Percentiles rank a stretch among this genome's conserved stretches.
phyloP scores from a whole-genome alignment of 2,113 vertebrate genomes.

The Anser brachyrhynchus region DNA sequence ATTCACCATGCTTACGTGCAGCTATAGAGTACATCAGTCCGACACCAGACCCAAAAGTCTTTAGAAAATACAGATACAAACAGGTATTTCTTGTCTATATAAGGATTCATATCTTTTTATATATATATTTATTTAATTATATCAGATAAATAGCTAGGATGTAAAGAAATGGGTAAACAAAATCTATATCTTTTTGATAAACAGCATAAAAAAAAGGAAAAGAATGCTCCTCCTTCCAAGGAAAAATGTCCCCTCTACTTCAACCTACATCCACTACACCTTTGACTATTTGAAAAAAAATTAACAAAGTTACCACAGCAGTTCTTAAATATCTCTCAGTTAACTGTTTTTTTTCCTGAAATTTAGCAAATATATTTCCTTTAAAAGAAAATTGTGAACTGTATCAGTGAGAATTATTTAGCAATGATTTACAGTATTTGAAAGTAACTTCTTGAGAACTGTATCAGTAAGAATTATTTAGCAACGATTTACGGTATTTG shows the following conservation, averaged over 20 bases:
- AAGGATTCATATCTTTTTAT: background rate
- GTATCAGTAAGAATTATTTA: background rate
- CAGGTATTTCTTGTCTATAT: background rate
- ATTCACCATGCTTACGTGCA: background rate
- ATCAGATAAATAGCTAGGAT: background rate
- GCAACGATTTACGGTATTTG: background rate
- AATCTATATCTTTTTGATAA: background rate
- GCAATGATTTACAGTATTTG: background rate
- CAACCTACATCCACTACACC: background rate
- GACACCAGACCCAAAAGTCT: background rate
- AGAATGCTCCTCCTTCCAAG: background rate
- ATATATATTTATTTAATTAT: too few species aligned
- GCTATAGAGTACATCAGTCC: background rate
- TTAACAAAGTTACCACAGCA: background rate
- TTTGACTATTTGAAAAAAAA: background rate
- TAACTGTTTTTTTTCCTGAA: background rate
- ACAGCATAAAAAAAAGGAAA: background rate
- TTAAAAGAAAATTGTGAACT: background rate
- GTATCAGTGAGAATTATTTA: background rate
- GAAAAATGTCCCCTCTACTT: background rate
- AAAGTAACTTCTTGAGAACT: background rate
- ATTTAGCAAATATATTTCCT: background rate
- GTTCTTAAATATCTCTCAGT: background rate
- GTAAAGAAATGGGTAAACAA: background rate
- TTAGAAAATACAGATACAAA: background rate